phyloP scores from a whole-genome alignment of 2,113 vertebrate genomes.

The Tapirus terrestris region DNA sequence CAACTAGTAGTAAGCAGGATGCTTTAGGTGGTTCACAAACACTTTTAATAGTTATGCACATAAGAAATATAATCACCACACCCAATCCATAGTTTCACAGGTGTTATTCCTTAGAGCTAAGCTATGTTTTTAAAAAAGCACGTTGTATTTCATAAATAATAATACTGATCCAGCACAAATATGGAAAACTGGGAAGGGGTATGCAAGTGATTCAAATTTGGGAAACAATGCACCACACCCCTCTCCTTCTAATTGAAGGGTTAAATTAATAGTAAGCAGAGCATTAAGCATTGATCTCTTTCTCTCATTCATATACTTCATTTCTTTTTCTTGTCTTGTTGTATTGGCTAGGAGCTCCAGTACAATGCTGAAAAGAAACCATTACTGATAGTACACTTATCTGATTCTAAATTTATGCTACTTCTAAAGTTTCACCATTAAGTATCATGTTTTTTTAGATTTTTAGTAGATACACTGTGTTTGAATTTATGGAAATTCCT shows the following conservation, averaged over 20 bases:
- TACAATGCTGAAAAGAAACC: background rate
- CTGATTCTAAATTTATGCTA: background rate
- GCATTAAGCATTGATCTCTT: background rate
- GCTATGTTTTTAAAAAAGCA: background rate
- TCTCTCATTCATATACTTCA: background rate
- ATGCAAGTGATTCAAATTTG: background rate
- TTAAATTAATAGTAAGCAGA: background rate
- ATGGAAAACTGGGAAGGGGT: background rate
- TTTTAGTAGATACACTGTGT: background rate
- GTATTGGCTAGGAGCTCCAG: background rate
- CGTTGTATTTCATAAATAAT: background rate
- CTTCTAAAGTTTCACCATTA: slow-evolving; percentile 42
- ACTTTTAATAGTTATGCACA: background rate
- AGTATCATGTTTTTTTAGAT: background rate
- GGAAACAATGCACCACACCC: background rate
- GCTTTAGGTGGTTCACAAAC: background rate
- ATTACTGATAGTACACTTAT: background rate
- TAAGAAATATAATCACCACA: background rate
- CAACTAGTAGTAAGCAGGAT: background rate
- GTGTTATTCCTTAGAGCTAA: background rate
- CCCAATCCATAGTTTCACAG: background rate
- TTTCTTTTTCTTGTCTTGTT: slow-evolving; percentile 47
- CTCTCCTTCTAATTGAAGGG: background rate
- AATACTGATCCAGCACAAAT: background rate
- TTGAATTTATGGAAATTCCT: slow-evolving; percentile 18